Evolutionary conservation across 2,888 invertebrate genomes (phyloP).

Genomic region (Melangyna quadrimaculata): DNA sequence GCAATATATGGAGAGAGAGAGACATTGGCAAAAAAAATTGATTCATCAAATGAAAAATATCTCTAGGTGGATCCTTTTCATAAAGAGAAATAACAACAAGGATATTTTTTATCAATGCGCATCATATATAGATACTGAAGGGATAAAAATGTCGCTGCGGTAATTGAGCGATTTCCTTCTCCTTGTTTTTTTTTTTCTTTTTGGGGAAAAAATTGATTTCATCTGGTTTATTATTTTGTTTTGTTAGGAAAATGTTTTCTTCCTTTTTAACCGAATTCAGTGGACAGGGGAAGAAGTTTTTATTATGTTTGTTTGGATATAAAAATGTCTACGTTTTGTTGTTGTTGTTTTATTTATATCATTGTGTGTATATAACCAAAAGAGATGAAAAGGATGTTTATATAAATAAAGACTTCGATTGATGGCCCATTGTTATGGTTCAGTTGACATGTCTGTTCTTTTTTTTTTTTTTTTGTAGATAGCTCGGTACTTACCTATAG

Average conservation of each 20-base stretch:
- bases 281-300: slow-evolving; percentile 13
- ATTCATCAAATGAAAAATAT: slow-evolving; percentile 47
- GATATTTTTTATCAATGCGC: slow-evolving; percentile 58
- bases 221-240: slow-evolving; percentile 14
- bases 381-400: slow-evolving; percentile 67
- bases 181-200: slow-evolving; percentile 14
- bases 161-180: slow-evolving; percentile 68
- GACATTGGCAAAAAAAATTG: slow-evolving; percentile 46
- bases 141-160: slow-evolving; percentile 69
- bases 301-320: slow-evolving; percentile 21
- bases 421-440: slow-evolving; percentile 66
- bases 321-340: slow-evolving; percentile 17
- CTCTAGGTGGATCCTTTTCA: slow-evolving; percentile 53
- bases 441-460: slow-evolving; percentile 49
- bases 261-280: slow-evolving; percentile 12
- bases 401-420: slow-evolving; percentile 70
- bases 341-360: slow-evolving; percentile 26
- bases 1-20: not conserved
- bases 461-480: not conserved
- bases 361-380: slow-evolving; percentile 47
- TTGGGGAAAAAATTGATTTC: slow-evolving; percentile 55
- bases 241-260: not conserved
- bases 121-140: slow-evolving; percentile 28
- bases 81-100: slow-evolving; percentile 29
- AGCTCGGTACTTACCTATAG: too few relatives aligned